Conservation (phyloP, 2,888 invertebrate genomes). For the Luperina nickerlii region DNA sequence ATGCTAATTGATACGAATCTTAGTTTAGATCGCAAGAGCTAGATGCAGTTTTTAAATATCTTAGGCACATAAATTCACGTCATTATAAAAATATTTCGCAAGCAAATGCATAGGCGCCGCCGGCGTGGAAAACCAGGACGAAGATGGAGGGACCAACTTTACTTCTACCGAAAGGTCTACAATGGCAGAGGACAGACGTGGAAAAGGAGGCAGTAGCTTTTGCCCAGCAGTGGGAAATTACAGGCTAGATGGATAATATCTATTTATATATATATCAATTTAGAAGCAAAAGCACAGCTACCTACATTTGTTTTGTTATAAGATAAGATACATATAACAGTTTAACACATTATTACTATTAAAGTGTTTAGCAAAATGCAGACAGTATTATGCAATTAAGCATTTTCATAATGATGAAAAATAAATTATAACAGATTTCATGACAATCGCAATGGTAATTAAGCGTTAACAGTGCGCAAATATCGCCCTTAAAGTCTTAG, state of each 20-base stretch:
- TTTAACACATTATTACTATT: neutral
- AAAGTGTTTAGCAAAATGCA: neutral
- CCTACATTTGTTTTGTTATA: neutral
- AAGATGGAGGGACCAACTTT: neutral
- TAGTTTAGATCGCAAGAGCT: neutral
- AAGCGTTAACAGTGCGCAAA: neutral
- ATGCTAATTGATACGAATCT: neutral
- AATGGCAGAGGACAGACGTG: neutral
- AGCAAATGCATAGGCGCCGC: neutral
- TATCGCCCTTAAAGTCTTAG: neutral
- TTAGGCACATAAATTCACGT: neutral
- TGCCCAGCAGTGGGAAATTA: neutral
- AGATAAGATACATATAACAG: neutral
- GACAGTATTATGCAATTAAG: neutral
- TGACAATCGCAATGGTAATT: slow-evolving; percentile 6
- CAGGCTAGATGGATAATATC: neutral
- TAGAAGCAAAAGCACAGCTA: neutral
- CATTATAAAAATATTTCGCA: neutral
- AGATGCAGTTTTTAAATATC: neutral
- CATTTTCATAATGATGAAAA: slow-evolving; percentile 6
- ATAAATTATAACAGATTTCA: slow-evolving; percentile 5
- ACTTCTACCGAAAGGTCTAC: neutral
- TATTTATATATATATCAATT: neutral
- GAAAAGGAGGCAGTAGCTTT: neutral
- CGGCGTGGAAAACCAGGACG: neutral